Base-by-base conservation (phyloP, 2,113 vertebrate species). In the Acrocephalus arundinaceus region DNA sequence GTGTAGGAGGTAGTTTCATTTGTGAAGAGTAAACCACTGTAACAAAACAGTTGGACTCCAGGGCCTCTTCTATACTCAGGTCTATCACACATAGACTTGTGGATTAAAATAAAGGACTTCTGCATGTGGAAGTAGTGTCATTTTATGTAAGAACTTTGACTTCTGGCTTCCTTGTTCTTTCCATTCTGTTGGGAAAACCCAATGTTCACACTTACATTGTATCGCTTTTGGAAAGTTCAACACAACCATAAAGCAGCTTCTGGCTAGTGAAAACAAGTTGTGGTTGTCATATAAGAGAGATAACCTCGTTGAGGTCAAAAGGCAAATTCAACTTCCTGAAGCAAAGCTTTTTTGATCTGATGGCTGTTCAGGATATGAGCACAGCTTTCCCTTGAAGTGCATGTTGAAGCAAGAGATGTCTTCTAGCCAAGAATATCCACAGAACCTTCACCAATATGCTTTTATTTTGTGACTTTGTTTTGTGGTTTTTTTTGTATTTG, bases 251-350 rank as follows among this genome's bases (percentile, higher is more conserved):
- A 89, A 89, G 48, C 61, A 92, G 31, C 46, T 94, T 91, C 89
- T 85, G 57, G 59, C 61, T 73, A 70, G 49, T 63, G 85, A 86
- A 95, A 95, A 95, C 54, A 95, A 75, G 75, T 41, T 55, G 18
- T 87, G 70, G 84, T 94, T 85, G 45, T 68, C 39, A 14, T 71
- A 35, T 21, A 72, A 76, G 61, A 86, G 23, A 78, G 7, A 25
- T 39, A 87, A 94, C 59, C 66, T 77, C 4, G 8, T 43, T 49
- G 67, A 90, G 87, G 70, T 96, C 79, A 95, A 78, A 93, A 95
- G 61, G 85, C 84, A 96, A 93, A 91, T 93, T 76, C 62, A 82
- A 1, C 66, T 92, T 96, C 70, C 90, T 93, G 79, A n/a, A 65
- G 61, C 70, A 88, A 90, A 87, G 51, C 13, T 52, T 66, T 96